Conservation (phyloP, 2,113 vertebrate genomes). For the Trichomycterus rosablanca region DNA sequence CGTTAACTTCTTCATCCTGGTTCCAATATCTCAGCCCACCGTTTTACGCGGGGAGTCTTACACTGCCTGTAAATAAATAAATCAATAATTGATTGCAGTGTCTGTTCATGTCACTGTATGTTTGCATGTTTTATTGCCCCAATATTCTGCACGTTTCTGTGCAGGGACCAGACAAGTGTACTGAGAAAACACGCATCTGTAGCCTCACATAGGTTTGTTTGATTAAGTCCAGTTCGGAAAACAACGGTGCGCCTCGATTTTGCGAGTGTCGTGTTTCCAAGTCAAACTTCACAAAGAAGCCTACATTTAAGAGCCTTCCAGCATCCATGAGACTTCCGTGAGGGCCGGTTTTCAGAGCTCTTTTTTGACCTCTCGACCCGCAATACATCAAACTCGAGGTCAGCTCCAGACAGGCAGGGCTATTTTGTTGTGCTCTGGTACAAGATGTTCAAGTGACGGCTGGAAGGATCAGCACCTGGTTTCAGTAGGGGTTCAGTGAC, state of each 20-base stretch:
- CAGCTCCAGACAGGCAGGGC: conserved; percentile 76
- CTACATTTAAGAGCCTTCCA: conserved; percentile 17
- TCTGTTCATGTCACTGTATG: background rate
- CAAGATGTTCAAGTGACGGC: conserved; percentile 78
- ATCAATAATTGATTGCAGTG: background rate
- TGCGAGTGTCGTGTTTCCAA: conserved; percentile 8
- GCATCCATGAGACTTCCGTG: conserved; percentile 43
- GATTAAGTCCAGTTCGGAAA: background rate
- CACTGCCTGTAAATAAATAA: no score
- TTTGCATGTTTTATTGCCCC: background rate
- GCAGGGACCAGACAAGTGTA: background rate
- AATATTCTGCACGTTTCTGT: background rate
- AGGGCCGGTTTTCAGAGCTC: conserved; percentile 52
- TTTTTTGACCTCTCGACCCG: conserved; percentile 64
- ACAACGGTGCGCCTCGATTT: background rate
- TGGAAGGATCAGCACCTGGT: conserved; percentile 80
- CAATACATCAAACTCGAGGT: conserved; percentile 89
- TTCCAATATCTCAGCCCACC: background rate
- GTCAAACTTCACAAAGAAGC: conserved; percentile 14
- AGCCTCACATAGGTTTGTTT: background rate
- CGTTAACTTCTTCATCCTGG: background rate
- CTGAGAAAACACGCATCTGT: background rate
- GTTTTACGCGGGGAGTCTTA: no score
- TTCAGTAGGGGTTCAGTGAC: conserved; percentile 19
- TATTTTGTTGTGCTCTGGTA: conserved; percentile 75